Conservation (phyloP, 1,140 invertebrate genomes). For the Drosophila parvula region DNA sequence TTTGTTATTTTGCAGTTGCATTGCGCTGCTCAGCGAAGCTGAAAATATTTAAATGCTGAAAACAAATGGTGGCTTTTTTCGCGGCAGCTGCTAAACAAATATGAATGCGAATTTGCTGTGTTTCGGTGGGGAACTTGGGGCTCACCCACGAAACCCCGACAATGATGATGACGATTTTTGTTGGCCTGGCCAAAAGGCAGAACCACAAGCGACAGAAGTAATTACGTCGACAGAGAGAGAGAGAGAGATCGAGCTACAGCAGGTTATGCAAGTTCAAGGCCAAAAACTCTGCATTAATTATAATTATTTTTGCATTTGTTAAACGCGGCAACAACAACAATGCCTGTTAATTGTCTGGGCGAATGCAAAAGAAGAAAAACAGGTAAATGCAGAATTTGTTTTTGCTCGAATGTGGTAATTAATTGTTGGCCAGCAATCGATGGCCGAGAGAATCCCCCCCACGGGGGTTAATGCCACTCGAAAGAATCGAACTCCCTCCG, state of each 20-base stretch:
- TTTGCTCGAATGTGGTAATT: constrained; percentile 58
- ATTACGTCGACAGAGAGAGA: constrained; percentile 55
- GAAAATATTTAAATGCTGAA: constrained; percentile 58
- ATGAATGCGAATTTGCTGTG: constrained; percentile 52
- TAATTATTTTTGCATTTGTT: constrained; percentile 82
- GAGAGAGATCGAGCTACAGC: constrained; percentile 24
- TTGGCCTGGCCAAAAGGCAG: constrained; percentile 58
- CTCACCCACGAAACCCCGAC: constrained; percentile 51
- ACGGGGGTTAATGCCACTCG: constrained; percentile 52
- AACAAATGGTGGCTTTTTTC: constrained; percentile 23
- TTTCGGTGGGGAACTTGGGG: constrained; percentile 31
- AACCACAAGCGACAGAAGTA: constrained; percentile 56
- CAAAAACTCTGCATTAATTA: constrained; percentile 80
- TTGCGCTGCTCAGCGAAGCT: constrained; percentile 57
- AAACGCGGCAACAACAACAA: constrained; percentile 39
- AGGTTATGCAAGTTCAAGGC: constrained; percentile 80
- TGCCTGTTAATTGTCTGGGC: constrained; percentile 66
- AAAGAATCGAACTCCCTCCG: constrained; percentile 1
- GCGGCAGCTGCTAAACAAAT: constrained; percentile 45
- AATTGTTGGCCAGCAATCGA: constrained; percentile 58
- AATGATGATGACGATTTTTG: constrained; percentile 57
- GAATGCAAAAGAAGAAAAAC: constrained; percentile 77
- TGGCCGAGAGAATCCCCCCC: constrained; percentile 18
- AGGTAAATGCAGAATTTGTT: constrained; percentile 76
- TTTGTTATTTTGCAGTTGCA: constrained; percentile 62